Percentiles rank a stretch among this genome's conserved stretches.
Evolutionary conservation across 1,140 invertebrate species (phyloP).

Genomic region (Formica selysi): DNA sequence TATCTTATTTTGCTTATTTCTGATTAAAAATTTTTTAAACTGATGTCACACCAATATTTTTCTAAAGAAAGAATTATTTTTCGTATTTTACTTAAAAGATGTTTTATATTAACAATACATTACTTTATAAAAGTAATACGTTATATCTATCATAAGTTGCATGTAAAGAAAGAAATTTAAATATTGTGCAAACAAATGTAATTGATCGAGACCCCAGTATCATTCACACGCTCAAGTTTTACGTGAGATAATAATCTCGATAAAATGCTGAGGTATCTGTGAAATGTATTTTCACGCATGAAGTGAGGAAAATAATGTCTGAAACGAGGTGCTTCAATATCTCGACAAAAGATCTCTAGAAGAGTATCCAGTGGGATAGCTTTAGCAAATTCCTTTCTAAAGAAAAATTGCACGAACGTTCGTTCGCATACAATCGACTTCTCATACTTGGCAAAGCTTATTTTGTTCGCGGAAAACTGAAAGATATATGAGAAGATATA

Average conservation of each 20-base stretch:
- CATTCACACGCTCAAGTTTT: background rate
- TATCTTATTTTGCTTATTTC: background rate
- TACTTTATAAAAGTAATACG: too few relatives aligned
- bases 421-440: background rate
- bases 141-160: background rate
- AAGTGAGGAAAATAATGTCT: slow-evolving; percentile 32
- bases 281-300: background rate
- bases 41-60: background rate
- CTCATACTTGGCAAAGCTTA: background rate
- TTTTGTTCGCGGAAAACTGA: background rate
- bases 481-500: background rate
- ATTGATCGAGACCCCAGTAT: background rate
- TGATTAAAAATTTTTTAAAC: background rate
- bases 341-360: background rate
- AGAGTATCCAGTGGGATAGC: slow-evolving; percentile 7
- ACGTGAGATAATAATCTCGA: background rate
- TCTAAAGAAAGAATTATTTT: background rate
- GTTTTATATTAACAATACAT: background rate
- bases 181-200: slow-evolving; percentile 8
- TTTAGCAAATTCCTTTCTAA: slow-evolving; percentile 25
- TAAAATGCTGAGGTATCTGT: background rate
- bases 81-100: background rate
- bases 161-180: background rate
- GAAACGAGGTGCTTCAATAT: background rate
- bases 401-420: slow-evolving; percentile 51